phyloP scores from a whole-genome alignment of 92 coral and sea anemone genomes.

The Umimayanthus kanabou region DNA sequence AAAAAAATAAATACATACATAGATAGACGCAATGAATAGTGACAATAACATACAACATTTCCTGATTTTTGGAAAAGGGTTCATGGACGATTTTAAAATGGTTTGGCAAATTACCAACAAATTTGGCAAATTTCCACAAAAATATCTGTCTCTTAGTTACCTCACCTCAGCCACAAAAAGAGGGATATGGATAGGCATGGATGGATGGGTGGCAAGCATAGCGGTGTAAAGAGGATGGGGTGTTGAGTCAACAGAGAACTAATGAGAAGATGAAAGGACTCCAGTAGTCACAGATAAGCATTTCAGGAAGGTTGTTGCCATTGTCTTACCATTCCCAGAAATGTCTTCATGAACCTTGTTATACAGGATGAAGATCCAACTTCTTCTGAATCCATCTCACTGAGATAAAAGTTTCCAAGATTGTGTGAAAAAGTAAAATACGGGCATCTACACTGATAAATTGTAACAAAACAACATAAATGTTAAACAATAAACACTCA shows the following conservation, averaged over 20 bases:
- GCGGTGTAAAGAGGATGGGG: not conserved
- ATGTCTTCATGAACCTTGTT: conserved; percentile 83
- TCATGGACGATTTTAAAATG: too few relatives aligned
- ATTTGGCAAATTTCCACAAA: not conserved
- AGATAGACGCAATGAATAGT: too few relatives aligned
- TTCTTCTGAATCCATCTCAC: conserved; percentile 70
- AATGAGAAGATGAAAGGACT: not conserved
- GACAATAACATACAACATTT: too few relatives aligned
- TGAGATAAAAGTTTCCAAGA: conserved; percentile 23
- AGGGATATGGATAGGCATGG: too few relatives aligned
- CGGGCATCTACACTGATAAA: not conserved
- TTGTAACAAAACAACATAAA: not conserved
- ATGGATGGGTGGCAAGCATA: not conserved
- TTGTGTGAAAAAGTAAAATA: not conserved
- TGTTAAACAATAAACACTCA: not conserved
- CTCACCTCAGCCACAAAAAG: not conserved
- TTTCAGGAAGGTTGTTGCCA: too few relatives aligned
- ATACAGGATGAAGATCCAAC: conserved; percentile 64
- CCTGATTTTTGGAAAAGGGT: too few relatives aligned
- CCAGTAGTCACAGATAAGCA: not conserved
- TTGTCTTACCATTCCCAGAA: conserved; percentile 78
- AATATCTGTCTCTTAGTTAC: not conserved
- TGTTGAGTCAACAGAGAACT: not conserved
- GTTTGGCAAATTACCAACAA: not conserved
- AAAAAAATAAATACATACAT: too few relatives aligned